phyloP scores from a whole-genome alignment of 2,888 invertebrate species.

The Diarsia mendica region DNA sequence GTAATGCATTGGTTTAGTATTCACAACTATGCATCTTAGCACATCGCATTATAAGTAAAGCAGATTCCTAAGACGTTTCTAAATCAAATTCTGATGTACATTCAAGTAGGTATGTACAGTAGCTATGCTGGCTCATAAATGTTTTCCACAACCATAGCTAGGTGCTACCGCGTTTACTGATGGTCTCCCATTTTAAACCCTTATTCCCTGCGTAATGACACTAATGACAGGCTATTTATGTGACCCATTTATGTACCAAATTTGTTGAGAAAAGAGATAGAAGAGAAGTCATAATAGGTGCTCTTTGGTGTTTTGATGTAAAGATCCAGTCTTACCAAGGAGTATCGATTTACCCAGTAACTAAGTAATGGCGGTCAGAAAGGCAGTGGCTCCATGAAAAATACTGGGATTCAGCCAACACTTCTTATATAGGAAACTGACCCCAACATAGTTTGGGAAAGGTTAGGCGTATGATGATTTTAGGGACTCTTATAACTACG shows the following conservation, averaged over 20 bases:
- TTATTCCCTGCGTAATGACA: not conserved
- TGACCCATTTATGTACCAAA: not conserved
- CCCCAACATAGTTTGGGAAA: not conserved
- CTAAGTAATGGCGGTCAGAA: not conserved
- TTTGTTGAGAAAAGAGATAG: not conserved
- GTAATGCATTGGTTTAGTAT: constrained; percentile 14
- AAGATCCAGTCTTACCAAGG: not conserved
- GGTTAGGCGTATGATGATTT: not conserved
- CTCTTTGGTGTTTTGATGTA: not conserved
- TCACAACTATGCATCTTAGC: not conserved
- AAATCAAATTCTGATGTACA: not conserved
- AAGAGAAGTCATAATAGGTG: not conserved
- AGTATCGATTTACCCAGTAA: not conserved
- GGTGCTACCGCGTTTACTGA: no score
- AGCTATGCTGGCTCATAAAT: not conserved
- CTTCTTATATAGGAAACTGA: not conserved
- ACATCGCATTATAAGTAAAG: constrained; percentile 2
- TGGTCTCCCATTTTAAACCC: no score
- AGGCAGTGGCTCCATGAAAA: not conserved
- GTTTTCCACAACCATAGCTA: not conserved
- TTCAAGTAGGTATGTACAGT: not conserved
- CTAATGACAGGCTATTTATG: not conserved
- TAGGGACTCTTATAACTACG: not conserved
- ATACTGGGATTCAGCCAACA: not conserved
- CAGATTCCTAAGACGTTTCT: not conserved